Percentiles rank a stretch among this genome's conserved stretches.
These are phyloP conservation scores for Drosophila parthenogenetica DNA, from an alignment of 2,888 invertebrate species.

Conservation along the genomic window DNA sequence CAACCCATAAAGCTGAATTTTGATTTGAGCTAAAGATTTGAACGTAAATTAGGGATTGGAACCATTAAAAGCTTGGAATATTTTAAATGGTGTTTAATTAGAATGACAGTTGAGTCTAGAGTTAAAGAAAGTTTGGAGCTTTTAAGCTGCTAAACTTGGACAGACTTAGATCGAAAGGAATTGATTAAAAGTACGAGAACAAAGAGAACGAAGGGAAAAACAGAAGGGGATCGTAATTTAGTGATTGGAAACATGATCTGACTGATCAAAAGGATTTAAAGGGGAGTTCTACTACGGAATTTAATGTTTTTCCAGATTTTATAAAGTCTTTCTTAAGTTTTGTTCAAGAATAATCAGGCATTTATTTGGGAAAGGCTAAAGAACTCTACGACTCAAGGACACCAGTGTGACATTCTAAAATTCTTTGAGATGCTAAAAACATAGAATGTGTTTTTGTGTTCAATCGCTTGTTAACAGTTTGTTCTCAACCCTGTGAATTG, in stretches of 20 bases:
- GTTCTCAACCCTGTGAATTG: slow-evolving; percentile 24
- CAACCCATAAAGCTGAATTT: background rate
- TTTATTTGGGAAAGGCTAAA: too few species aligned
- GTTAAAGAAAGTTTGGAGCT: background rate
- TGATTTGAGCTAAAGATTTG: background rate
- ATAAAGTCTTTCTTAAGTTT: too few species aligned
- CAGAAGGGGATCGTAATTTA: too few species aligned
- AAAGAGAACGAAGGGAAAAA: too few species aligned
- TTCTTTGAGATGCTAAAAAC: background rate
- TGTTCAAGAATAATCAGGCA: too few species aligned
- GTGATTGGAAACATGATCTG: too few species aligned
- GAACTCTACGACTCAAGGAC: slow-evolving; percentile 12
- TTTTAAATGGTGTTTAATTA: background rate
- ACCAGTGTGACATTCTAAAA: background rate
- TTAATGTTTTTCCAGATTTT: too few species aligned
- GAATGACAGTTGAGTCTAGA: background rate
- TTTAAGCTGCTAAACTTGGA: too few species aligned
- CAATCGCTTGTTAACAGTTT: slow-evolving; percentile 42
- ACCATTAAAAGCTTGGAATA: background rate
- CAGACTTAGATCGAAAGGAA: too few species aligned
- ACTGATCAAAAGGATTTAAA: too few species aligned
- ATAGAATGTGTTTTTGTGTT: slow-evolving; percentile 26
- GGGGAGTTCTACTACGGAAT: too few species aligned
- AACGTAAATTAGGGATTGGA: background rate
- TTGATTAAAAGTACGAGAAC: too few species aligned